These are phyloP conservation scores for Congeria kusceri DNA, from an alignment of 2,888 invertebrate genomes.

Conservation along the genomic window DNA sequence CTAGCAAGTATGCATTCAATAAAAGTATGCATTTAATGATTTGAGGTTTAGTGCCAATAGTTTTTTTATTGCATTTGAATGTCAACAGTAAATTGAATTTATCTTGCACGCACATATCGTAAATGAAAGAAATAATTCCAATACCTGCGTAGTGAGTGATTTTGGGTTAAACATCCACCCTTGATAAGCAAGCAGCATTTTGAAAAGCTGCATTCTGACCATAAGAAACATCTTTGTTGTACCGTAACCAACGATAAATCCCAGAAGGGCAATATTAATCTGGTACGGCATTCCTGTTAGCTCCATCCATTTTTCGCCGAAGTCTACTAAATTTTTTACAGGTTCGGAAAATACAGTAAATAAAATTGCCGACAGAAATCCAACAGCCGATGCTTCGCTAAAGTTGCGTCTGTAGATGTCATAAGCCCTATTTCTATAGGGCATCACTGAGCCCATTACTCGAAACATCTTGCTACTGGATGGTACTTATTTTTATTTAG, in stretches of 20 bases:
- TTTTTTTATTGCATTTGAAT: too few relatives aligned
- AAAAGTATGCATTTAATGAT: too few relatives aligned
- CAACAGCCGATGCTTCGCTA: constrained; percentile 72
- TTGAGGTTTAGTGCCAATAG: too few relatives aligned
- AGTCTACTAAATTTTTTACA: constrained; percentile 68
- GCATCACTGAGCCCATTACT: constrained; percentile 68
- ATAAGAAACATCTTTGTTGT: constrained; percentile 64
- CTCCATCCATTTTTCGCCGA: constrained; percentile 75
- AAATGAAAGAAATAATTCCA: too few relatives aligned
- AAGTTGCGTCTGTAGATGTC: constrained; percentile 66
- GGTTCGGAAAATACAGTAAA: constrained; percentile 70
- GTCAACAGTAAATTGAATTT: too few relatives aligned
- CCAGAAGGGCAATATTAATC: constrained; percentile 72
- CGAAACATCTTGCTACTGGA: constrained; percentile 58
- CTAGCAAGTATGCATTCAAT: too few relatives aligned
- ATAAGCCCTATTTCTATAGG: constrained; percentile 65
- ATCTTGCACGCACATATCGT: too few relatives aligned
- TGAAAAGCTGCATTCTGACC: constrained; percentile 66
- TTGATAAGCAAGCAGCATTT: constrained; percentile 70
- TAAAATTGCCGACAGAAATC: constrained; percentile 70
- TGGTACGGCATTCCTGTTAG: constrained; percentile 70
- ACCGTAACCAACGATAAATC: constrained; percentile 72
- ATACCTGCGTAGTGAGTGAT: constrained; percentile 71
- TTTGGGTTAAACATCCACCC: constrained; percentile 73
- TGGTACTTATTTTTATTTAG: background rate